Evolutionary conservation across 2,113 vertebrate species (phyloP).

Genomic region (Ia io): DNA sequence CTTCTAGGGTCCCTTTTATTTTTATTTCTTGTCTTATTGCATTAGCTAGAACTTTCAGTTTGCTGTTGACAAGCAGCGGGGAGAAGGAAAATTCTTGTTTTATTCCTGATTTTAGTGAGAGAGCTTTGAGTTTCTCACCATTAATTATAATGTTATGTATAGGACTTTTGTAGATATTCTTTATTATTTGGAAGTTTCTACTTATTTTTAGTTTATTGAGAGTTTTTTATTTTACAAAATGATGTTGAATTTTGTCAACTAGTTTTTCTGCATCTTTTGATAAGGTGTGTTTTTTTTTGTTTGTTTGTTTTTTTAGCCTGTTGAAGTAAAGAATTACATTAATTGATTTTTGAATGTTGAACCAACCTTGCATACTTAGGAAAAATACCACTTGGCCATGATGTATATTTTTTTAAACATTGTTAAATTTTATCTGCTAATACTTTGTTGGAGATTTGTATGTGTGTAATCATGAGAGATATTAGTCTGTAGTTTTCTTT

Average conservation of each 20-base stretch:
- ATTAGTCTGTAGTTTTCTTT: background rate
- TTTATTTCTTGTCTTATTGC: background rate
- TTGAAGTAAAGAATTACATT: background rate
- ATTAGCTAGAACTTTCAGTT: background rate
- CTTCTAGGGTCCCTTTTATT: background rate
- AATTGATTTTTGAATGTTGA: background rate
- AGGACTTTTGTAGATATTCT: background rate
- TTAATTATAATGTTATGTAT: background rate
- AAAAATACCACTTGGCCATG: background rate
- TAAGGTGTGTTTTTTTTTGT: background rate
- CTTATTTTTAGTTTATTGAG: background rate
- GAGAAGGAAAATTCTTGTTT: background rate
- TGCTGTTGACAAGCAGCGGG: background rate
- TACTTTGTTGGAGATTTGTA: background rate
- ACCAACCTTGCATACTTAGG: background rate
- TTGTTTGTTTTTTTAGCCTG: background rate
- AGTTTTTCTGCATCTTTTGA: background rate
- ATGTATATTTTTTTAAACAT: background rate
- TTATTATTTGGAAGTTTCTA: background rate
- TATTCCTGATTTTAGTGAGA: background rate
- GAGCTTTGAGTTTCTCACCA: background rate
- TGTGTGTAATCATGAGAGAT: background rate
- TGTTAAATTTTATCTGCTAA: background rate
- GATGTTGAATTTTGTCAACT: background rate
- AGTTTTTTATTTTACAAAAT: background rate